A percentile compares a stretch with the other conserved stretches of the same genome.
phyloP scores from a whole-genome alignment of 1,140 invertebrate species.

The Drosophila pandora region DNA sequence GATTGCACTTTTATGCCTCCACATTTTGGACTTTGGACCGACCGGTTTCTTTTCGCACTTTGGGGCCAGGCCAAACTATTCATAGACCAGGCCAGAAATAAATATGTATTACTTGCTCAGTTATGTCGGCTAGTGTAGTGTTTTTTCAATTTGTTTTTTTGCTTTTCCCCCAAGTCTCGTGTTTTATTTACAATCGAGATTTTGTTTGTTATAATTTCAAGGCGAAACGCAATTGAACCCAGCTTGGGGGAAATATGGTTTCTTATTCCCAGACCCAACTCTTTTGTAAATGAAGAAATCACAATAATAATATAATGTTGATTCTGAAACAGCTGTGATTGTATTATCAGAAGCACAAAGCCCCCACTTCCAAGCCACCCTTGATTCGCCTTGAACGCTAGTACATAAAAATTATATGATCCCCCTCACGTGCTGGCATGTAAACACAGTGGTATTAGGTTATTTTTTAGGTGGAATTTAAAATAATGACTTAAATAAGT shows the following conservation, averaged over 20 bases:
- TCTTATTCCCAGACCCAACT: constrained; percentile 8
- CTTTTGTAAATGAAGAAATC: constrained; percentile 11
- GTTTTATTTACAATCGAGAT: constrained; percentile 22
- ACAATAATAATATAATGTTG: constrained; percentile 7
- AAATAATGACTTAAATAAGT: too few relatives aligned
- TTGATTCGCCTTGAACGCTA: not conserved
- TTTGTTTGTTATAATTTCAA: constrained; percentile 45
- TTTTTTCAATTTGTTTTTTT: constrained; percentile 18
- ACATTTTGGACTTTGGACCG: constrained; percentile 65
- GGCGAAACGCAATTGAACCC: constrained; percentile 59
- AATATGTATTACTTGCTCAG: constrained; percentile 2
- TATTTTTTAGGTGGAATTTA: too few relatives aligned
- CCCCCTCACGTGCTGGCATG: constrained; percentile 35
- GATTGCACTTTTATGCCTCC: constrained; percentile 67
- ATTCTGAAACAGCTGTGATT: constrained; percentile 34
- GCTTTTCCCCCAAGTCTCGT: constrained; percentile 10
- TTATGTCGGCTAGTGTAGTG: constrained; percentile 5
- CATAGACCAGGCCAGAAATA: constrained; percentile 47
- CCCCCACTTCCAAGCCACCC: not conserved
- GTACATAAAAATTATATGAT: constrained; percentile 12
- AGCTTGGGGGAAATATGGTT: constrained; percentile 17
- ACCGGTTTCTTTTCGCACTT: constrained; percentile 43
- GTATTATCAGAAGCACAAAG: constrained; percentile 26
- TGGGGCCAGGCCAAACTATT: constrained; percentile 60
- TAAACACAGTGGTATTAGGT: constrained; percentile 19